Percentiles rank a stretch among this genome's conserved stretches.
Evolutionary conservation across 2,113 vertebrate genomes (phyloP).

Genomic region (Engystomops pustulosus): DNA sequence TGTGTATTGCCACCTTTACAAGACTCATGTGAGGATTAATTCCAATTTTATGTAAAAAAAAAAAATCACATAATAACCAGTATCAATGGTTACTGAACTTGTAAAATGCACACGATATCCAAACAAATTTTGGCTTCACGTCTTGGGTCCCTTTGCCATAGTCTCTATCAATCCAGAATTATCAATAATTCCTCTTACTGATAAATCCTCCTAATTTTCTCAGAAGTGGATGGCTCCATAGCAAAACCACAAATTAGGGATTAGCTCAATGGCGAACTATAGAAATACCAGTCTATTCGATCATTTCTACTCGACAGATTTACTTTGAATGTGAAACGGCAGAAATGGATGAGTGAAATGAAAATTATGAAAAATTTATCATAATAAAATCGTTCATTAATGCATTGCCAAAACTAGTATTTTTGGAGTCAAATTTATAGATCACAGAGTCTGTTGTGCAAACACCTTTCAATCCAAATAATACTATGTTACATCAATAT

Average conservation of each 20-base stretch:
- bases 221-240: background rate
- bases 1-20: too few species aligned
- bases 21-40: too few species aligned
- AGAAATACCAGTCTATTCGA: background rate
- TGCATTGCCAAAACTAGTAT: slow-evolving; percentile 34
- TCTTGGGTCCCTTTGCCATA: too few species aligned
- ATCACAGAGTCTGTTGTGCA: slow-evolving; percentile 13
- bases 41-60: too few species aligned
- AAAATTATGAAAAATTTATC: too few species aligned
- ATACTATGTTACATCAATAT: slow-evolving; percentile 42
- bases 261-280: background rate
- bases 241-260: background rate
- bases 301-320: background rate
- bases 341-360: background rate
- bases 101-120: too few species aligned
- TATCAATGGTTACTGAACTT: too few species aligned
- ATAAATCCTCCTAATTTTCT: too few species aligned
- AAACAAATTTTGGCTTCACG: too few species aligned
- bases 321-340: background rate
- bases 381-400: background rate
- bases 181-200: too few species aligned
- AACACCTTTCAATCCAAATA: slow-evolving; percentile 22
- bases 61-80: too few species aligned
- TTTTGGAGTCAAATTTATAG: slow-evolving; percentile 47
- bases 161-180: too few species aligned